These are phyloP conservation scores for Poecilia gillii DNA, from an alignment of 2,797 vertebrate genomes.

Conservation along the genomic window DNA sequence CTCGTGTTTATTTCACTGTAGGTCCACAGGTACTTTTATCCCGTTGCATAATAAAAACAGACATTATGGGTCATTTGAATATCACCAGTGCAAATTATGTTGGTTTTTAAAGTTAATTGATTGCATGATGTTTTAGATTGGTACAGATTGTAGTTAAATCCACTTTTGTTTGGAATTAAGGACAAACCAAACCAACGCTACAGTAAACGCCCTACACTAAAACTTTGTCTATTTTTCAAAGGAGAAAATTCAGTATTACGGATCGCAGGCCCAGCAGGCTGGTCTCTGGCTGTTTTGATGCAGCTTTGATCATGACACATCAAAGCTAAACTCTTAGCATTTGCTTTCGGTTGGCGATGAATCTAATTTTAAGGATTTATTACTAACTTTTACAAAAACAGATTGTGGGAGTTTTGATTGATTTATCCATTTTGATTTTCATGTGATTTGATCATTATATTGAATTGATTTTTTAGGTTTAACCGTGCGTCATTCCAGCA, in stretches of 20 bases:
- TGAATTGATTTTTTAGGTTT: neutral
- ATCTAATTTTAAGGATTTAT: neutral
- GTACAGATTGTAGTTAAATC: neutral
- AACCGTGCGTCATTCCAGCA: neutral
- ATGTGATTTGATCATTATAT: neutral
- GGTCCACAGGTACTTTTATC: neutral
- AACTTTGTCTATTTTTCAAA: constrained; percentile 5
- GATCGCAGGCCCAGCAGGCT: constrained; percentile 12
- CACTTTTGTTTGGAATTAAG: neutral
- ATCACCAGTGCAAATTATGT: too few relatives aligned
- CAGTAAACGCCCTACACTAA: neutral
- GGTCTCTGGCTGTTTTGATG: neutral
- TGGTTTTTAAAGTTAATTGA: constrained; percentile 1
- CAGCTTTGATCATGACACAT: neutral
- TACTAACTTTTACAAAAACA: neutral
- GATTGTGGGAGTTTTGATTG: neutral
- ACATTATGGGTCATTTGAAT: neutral
- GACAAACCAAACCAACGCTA: constrained; percentile 11
- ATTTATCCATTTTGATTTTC: neutral
- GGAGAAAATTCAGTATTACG: constrained; percentile 15
- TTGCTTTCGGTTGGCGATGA: too few relatives aligned
- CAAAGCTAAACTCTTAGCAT: neutral
- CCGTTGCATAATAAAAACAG: neutral
- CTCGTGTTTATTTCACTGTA: neutral
- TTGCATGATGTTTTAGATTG: neutral